phyloP scores from a whole-genome alignment of 2,888 invertebrate species.

The Sceliomorpha sp. region DNA sequence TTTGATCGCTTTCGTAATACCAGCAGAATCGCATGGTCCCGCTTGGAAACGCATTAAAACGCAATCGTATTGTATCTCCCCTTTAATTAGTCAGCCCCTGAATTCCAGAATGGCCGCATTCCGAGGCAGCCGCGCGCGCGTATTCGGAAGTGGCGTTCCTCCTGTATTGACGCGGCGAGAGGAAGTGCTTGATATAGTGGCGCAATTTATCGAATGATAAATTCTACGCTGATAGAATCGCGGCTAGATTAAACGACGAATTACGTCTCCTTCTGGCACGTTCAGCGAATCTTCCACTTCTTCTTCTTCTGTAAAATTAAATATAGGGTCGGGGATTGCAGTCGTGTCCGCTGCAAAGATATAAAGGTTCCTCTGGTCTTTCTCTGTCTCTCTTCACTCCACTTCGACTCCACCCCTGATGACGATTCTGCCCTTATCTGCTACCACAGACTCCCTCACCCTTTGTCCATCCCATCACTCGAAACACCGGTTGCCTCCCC shows the following conservation, averaged over 20 bases:
- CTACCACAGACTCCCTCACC: conserved; percentile 73
- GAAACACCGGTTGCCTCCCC: conserved; percentile 69
- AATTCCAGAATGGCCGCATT: conserved; percentile 48
- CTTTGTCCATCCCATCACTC: conserved; percentile 64
- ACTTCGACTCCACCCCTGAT: conserved; percentile 40
- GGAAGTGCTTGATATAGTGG: conserved; percentile 71
- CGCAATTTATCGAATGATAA: conserved; percentile 80
- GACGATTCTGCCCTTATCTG: conserved; percentile 70
- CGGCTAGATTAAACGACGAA: conserved; percentile 79
- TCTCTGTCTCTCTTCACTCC: conserved; percentile 52
- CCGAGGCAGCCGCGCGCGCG: conserved; percentile 41
- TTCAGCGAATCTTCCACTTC: conserved; percentile 34
- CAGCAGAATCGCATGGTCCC: conserved; percentile 30
- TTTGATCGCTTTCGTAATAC: conserved; percentile 35
- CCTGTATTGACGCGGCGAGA: conserved; percentile 65
- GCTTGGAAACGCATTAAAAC: conserved; percentile 53
- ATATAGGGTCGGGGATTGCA: conserved; percentile 78
- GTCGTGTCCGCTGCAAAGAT: conserved; percentile 67
- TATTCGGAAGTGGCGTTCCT: conserved; percentile 61
- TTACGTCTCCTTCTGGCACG: conserved; percentile 58
- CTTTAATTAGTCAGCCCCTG: conserved; percentile 55
- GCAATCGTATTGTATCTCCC: conserved; percentile 56
- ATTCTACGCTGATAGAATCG: conserved; percentile 78
- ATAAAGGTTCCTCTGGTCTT: conserved; percentile 67
- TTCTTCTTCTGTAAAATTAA: conserved; percentile 71